phyloP scores from a whole-genome alignment of 2,113 vertebrate genomes.

The Bostrychus sinensis region DNA sequence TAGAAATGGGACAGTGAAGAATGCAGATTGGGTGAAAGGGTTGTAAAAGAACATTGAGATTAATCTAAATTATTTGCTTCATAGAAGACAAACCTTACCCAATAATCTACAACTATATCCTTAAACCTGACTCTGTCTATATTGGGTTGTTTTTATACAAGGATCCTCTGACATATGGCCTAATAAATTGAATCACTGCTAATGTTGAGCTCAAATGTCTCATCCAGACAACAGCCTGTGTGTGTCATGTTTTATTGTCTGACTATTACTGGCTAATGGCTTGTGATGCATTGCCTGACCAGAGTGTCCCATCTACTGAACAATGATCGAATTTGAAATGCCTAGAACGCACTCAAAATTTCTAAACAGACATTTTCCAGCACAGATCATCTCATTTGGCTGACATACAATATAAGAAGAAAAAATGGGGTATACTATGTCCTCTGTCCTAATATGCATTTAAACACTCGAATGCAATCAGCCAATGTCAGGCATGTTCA shows the following conservation, averaged over 20 bases:
- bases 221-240: background rate
- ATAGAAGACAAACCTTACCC: background rate
- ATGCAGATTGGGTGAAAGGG: background rate
- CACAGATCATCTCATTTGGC: slow-evolving; percentile 7
- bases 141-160: slow-evolving; percentile 2
- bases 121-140: slow-evolving; percentile 7
- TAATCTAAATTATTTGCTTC: background rate
- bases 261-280: slow-evolving; percentile 1
- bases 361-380: slow-evolving; percentile 23
- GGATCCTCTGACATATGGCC: background rate
- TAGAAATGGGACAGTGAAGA: no score
- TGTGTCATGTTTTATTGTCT: background rate
- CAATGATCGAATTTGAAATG: slow-evolving; percentile 21
- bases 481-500: slow-evolving; percentile 28
- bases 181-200: background rate
- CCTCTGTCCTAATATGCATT: slow-evolving; percentile 29
- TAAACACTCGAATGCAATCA: background rate
- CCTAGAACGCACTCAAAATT: slow-evolving; percentile 11
- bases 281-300: slow-evolving; percentile 10
- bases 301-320: background rate
- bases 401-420: background rate
- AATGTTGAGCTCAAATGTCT: background rate
- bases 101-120: slow-evolving; percentile 26
- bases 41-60: background rate
- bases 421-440: slow-evolving; percentile 19